A percentile compares a stretch with the other conserved stretches of the same genome.
phyloP scores from a whole-genome alignment of 2,797 vertebrate species.

The Neoniphon sammara region DNA sequence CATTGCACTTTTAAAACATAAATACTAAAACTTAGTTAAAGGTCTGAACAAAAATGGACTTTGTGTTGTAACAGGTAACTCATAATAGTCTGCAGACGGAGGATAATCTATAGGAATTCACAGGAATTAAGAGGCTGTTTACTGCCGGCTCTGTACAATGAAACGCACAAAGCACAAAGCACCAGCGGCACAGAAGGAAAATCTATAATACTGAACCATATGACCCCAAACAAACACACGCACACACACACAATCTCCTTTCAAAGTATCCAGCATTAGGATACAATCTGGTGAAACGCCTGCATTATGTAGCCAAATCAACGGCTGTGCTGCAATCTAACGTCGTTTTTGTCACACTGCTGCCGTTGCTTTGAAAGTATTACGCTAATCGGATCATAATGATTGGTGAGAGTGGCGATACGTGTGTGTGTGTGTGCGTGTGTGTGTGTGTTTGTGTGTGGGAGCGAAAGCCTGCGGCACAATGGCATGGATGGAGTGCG shows the following conservation, averaged over 20 bases:
- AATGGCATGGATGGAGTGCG: background rate
- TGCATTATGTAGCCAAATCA: slow-evolving; percentile 22
- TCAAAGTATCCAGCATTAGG: slow-evolving; percentile 8
- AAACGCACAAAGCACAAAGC: slow-evolving; percentile 1
- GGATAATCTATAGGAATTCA: slow-evolving; percentile 12
- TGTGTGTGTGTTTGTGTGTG: background rate
- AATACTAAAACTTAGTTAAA: no score
- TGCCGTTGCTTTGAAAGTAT: slow-evolving; percentile 36
- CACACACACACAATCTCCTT: slow-evolving; percentile 15
- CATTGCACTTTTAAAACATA: no score
- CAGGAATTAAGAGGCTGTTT: background rate
- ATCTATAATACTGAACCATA: slow-evolving; percentile 24
- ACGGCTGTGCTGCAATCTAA: slow-evolving; percentile 14
- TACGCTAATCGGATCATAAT: slow-evolving; percentile 50
- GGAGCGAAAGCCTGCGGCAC: slow-evolving; percentile 17
- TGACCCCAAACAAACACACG: slow-evolving; percentile 34
- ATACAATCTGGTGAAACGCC: background rate
- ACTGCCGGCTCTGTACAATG: no score
- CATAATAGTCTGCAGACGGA: background rate
- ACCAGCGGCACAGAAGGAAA: background rate
- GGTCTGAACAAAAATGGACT: no score
- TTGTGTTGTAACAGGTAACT: background rate
- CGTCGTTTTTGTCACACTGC: slow-evolving; percentile 23
- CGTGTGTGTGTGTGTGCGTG: background rate
- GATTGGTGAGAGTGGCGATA: slow-evolving; percentile 17